Conservation (phyloP, 2,888 invertebrate genomes). For the Heliconius erato region DNA sequence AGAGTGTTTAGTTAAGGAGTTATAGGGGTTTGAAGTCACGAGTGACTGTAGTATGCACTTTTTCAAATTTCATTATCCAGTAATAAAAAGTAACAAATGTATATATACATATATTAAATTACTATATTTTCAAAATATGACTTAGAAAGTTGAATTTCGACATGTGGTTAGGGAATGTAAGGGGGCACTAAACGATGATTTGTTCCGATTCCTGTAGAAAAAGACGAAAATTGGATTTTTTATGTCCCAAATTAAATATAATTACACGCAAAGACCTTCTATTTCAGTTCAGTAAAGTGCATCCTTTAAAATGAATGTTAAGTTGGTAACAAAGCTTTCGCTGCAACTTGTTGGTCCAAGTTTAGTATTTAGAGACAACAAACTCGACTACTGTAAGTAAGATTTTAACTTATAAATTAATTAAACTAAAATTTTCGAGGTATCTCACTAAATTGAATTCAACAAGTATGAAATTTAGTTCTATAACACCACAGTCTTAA, state of each 20-base stretch:
- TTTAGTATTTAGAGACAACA: not conserved
- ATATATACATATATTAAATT: no score
- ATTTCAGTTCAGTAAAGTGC: not conserved
- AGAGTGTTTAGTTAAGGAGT: no score
- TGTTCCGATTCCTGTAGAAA: not conserved
- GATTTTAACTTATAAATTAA: slow-evolving; percentile 19
- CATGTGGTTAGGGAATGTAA: not conserved
- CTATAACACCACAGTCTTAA: not conserved
- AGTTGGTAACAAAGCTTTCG: slow-evolving; percentile 8
- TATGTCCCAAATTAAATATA: no score
- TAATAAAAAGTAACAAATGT: no score
- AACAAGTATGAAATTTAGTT: no score
- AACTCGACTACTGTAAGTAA: not conserved
- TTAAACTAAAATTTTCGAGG: not conserved
- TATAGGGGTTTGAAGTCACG: no score
- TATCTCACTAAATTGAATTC: not conserved
- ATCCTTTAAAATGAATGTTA: slow-evolving; percentile 15
- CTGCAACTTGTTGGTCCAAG: not conserved
- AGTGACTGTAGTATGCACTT: no score
- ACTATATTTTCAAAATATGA: no score
- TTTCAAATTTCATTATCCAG: no score
- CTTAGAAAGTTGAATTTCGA: no score
- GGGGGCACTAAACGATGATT: not conserved
- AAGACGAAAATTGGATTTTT: no score
- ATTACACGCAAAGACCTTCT: not conserved